Conservation (phyloP, 2,797 vertebrate genomes). For the Esox lucius region DNA sequence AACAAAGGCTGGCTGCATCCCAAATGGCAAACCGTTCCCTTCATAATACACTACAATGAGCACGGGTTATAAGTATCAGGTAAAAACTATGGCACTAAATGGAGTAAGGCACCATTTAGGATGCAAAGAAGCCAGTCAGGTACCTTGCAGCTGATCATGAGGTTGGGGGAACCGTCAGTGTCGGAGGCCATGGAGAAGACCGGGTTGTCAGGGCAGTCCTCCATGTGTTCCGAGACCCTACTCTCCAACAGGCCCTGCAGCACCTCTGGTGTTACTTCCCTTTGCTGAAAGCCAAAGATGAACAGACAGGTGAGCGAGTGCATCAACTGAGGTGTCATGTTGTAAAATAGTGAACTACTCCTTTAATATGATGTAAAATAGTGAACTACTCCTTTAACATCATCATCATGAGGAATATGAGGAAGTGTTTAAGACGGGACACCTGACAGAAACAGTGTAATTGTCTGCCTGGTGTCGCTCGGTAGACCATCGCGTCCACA, state of each 20-base stretch:
- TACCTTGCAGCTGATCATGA: slow-evolving; percentile 89
- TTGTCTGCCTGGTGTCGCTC: no score
- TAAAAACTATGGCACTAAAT: background rate
- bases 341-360: no score
- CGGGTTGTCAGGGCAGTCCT: slow-evolving; percentile 77
- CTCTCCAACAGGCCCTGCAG: slow-evolving; percentile 77
- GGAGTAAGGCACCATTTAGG: background rate
- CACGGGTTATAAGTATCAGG: background rate
- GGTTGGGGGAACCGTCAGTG: slow-evolving; percentile 69
- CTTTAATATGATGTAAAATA: background rate
- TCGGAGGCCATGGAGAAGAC: slow-evolving; percentile 80
- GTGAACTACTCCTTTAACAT: background rate
- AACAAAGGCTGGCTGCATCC: background rate
- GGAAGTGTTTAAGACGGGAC: no score
- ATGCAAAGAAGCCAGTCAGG: background rate
- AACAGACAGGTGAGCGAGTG: background rate
- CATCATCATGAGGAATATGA: background rate
- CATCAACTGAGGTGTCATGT: no score
- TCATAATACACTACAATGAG: background rate
- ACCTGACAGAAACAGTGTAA: background rate
- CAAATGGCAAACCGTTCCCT: background rate
- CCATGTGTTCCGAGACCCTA: slow-evolving; percentile 78
- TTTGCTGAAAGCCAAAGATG: slow-evolving; percentile 49
- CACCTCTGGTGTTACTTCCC: slow-evolving; percentile 71
- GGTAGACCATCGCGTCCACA: no score